phyloP scores from a whole-genome alignment of 2,888 invertebrate species.

The Mesorhabditis belari region DNA sequence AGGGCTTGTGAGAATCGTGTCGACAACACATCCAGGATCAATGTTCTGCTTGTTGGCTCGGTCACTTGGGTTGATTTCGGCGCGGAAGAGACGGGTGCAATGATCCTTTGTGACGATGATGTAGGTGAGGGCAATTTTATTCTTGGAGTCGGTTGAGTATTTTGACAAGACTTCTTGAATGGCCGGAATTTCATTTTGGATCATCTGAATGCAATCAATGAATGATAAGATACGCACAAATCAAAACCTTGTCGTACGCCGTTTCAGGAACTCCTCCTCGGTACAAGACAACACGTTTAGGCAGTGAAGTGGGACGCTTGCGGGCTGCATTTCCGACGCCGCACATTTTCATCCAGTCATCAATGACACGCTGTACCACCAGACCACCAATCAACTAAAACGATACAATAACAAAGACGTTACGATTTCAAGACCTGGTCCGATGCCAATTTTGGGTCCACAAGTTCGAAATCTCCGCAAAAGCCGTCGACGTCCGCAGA shows the following conservation, averaged over 20 bases:
- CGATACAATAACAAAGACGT: no score
- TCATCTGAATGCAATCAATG: no score
- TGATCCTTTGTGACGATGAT: slow-evolving; percentile 41
- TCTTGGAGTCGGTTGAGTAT: neutral
- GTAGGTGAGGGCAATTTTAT: slow-evolving; percentile 25
- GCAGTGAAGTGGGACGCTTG: no score
- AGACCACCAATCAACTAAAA: neutral
- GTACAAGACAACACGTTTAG: slow-evolving; percentile 31
- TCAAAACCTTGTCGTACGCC: slow-evolving; percentile 17
- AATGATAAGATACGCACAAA: no score
- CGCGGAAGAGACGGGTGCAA: slow-evolving; percentile 22
- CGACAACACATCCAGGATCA: slow-evolving; percentile 40
- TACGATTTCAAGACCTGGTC: no score
- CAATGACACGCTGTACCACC: neutral
- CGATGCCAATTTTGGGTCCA: no score
- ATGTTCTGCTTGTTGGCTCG: slow-evolving; percentile 34
- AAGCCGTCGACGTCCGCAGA: neutral
- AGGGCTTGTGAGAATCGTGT: slow-evolving; percentile 30
- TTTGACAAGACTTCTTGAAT: slow-evolving; percentile 17
- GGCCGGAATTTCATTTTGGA: slow-evolving; percentile 35
- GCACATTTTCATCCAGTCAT: no score
- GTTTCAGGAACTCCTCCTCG: slow-evolving; percentile 35
- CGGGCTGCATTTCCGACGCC: no score
- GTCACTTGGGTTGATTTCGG: neutral
- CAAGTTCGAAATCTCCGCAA: neutral